Evolutionary conservation across 2,113 vertebrate genomes (phyloP).

Genomic region (Ceyx melanurus): DNA sequence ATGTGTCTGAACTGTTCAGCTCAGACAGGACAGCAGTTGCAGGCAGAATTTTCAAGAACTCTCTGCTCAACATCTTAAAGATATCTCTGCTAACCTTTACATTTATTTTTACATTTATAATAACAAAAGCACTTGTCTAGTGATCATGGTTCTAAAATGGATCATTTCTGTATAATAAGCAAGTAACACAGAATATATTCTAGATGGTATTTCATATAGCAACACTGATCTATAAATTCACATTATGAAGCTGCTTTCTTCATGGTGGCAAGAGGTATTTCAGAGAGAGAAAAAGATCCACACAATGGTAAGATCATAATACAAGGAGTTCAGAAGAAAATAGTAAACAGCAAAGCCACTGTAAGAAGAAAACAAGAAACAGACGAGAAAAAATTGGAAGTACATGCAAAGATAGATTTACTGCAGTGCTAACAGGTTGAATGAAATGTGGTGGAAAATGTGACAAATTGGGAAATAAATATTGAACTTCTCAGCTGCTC

Average conservation of each 20-base stretch:
- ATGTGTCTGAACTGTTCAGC: constrained; percentile 18
- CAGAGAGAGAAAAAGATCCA: not conserved
- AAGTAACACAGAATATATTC: constrained; percentile 17
- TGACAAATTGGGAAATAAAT: constrained; percentile 18
- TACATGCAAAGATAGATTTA: not conserved
- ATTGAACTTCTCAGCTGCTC: not conserved
- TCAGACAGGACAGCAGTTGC: not conserved
- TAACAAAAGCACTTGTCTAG: constrained; percentile 48
- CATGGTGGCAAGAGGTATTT: not conserved
- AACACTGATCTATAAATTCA: constrained; percentile 36
- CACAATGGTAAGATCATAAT: not conserved
- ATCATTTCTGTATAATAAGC: constrained; percentile 57
- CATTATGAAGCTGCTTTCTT: not conserved
- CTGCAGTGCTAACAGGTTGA: not conserved
- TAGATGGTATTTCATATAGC: constrained; percentile 17
- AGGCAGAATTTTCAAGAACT: constrained; percentile 37
- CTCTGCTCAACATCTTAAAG: not conserved
- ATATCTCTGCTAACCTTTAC: not conserved
- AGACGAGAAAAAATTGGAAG: not conserved
- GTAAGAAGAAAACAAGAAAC: not conserved
- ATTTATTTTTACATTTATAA: constrained; percentile 26
- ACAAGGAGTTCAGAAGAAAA: not conserved
- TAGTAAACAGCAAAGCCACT: not conserved
- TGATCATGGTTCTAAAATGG: constrained; percentile 46
- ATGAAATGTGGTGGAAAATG: constrained; percentile 32